Evolutionary conservation across 2,113 vertebrate species (phyloP).

Genomic region (Edolisoma coerulescens): DNA sequence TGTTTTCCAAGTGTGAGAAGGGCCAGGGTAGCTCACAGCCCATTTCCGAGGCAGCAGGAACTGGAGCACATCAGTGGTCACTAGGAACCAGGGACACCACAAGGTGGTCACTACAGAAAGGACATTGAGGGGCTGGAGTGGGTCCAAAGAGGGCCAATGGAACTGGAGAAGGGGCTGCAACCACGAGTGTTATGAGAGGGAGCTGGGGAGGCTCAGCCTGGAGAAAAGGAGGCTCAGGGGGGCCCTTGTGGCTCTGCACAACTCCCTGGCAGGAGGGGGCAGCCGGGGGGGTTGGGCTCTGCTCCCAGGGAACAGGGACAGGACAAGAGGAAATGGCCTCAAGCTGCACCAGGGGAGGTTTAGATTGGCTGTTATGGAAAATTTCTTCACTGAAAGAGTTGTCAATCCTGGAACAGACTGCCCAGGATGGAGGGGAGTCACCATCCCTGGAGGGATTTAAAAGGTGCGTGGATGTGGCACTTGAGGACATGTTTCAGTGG

Average conservation of each 20-base stretch:
- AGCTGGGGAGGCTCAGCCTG: not conserved
- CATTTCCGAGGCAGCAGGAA: rapidly evolving
- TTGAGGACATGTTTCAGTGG: not conserved
- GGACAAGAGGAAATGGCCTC: rapidly evolving
- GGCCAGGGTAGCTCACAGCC: not conserved
- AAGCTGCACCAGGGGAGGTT: not conserved
- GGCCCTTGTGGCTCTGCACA: not conserved
- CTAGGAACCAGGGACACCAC: not conserved
- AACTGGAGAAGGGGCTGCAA: not conserved
- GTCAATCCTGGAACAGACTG: not conserved
- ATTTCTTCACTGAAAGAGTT: not conserved
- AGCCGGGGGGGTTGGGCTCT: rapidly evolving
- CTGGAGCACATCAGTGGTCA: rapidly evolving
- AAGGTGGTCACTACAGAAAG: too few species aligned
- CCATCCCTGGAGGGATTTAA: not conserved
- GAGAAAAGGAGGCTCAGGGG: not conserved
- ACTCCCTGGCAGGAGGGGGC: not conserved
- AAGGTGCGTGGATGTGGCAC: not conserved
- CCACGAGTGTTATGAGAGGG: not conserved
- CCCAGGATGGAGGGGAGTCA: not conserved
- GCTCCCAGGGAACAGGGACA: not conserved
- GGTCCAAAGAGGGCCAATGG: not conserved
- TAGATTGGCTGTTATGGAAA: not conserved
- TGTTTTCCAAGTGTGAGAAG: not conserved
- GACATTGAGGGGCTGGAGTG: not conserved